These are phyloP conservation scores for Campopleginae sp. DNA, from an alignment of 2,888 invertebrate species.

Conservation along the genomic window DNA sequence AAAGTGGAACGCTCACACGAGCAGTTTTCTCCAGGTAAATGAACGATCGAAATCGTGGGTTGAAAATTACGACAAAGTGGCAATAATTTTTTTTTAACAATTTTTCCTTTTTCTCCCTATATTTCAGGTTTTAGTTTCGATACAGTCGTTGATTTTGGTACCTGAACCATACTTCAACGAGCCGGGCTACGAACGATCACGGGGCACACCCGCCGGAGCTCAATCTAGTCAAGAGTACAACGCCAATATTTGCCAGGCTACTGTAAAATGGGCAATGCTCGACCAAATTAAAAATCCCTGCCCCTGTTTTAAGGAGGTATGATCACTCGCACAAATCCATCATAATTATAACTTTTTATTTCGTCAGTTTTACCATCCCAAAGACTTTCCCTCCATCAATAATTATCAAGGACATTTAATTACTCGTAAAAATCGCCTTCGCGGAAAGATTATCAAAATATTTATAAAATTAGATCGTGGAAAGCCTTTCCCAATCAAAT, in stretches of 20 bases:
- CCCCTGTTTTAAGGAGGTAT: constrained; percentile 95
- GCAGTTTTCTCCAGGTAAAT: constrained; percentile 92
- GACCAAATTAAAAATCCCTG: constrained; percentile 96
- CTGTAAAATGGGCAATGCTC: constrained; percentile 98
- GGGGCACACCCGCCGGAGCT: constrained; percentile 94
- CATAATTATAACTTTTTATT: not conserved
- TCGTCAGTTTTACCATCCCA: not conserved
- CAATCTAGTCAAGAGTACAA: constrained; percentile 97
- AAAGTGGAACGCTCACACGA: constrained; percentile 98
- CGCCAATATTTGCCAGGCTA: constrained; percentile 97
- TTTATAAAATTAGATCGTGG: no score
- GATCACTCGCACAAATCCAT: not conserved
- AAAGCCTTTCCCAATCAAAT: not conserved
- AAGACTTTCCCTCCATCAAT: not conserved
- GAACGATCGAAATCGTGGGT: not conserved
- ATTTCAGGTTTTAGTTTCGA: constrained; percentile 93
- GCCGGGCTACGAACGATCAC: constrained; percentile 96
- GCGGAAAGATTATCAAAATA: no score
- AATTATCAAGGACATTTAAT: not conserved
- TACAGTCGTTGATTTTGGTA: constrained; percentile 96
- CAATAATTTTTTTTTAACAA: not conserved
- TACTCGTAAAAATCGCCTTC: no score
- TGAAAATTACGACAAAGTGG: not conserved
- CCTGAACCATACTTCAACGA: constrained; percentile 98
- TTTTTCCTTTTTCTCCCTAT: constrained; percentile 28